These are phyloP conservation scores for Dendrophyllia cribrosa DNA, from an alignment of 64 coral and sea anemone species.

Conservation along the genomic window DNA sequence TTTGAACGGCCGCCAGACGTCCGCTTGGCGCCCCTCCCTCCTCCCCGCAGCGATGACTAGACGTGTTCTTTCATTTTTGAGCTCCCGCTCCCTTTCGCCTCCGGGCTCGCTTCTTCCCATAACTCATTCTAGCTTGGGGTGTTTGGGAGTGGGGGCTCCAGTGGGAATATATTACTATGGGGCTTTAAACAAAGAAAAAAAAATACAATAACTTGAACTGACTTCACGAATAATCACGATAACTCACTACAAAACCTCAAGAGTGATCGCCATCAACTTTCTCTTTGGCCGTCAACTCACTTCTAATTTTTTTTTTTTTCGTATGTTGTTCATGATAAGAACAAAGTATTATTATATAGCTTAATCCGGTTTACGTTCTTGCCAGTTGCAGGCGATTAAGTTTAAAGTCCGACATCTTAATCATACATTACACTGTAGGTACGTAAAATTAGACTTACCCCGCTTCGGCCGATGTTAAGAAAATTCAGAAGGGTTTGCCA, in stretches of 20 bases:
- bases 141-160: no score
- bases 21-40: no score
- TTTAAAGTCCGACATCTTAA: neutral
- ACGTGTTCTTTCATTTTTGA: no score
- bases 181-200: neutral
- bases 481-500: conserved; percentile 72
- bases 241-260: neutral
- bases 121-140: no score
- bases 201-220: no score
- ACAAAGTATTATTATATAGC: neutral
- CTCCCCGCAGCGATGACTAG: no score
- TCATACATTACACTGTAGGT: no score
- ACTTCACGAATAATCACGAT: neutral
- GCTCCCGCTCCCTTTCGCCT: no score
- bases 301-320: conserved; percentile 1
- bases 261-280: neutral
- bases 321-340: neutral
- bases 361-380: no score
- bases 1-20: no score
- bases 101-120: no score
- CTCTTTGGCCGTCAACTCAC: neutral
- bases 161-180: no score
- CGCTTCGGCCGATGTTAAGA: conserved; percentile 56
- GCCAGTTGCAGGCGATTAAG: neutral
- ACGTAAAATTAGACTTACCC: conserved; percentile 37